Base-by-base conservation (phyloP, 2,113 vertebrate genomes). In the Poeciliopsis turrubarensis region DNA sequence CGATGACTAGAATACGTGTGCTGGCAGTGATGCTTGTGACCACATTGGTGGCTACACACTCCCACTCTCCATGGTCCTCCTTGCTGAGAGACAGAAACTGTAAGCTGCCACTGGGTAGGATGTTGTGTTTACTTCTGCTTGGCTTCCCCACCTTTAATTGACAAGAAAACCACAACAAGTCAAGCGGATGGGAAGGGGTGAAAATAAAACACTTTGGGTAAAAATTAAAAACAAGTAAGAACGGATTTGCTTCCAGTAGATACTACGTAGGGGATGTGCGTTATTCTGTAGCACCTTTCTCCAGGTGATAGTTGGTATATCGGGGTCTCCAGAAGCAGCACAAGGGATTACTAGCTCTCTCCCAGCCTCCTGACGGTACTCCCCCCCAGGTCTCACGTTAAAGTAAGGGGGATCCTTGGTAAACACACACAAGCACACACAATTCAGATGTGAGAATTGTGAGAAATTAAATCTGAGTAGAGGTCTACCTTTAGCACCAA, bases 11-110 rank as follows among this genome's bases (percentile, higher is more conserved):
- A 89, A 99, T 97, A 86, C 96, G 97, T 60, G 98, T 98, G 94
- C 97, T 99, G 96, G 98, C 97, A 96, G 97, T 99, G 95, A 99
- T 97, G 96, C 97, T 99, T 3, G 98, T 97, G 90, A 99, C 98
- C 74, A 99, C 95, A 60, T 99, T 99, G 92, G 96, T 98, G 90
- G 98, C 98, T 3, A 98, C 92, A 82, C 98, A 99, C 94, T 99
- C 98, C 98, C 98, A 99, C 92, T 99, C 97, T 90, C 98, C 98
- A 0, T 99, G 98, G 94, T 99, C 98, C 72, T 99, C 98, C 94
- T 99, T 99, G 93, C 97, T 96, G 90, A 99, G 95, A 79, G 97
- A 97, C 78, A 96, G 92, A 86, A 99, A 99, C 92, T 99, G 98
- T 89, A 99, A 95, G 94, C 96, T 98, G 91, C 98, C 97, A 3